Evolutionary conservation across 2,113 vertebrate genomes (phyloP), one percentile per base, ranked within the genome.

Genomic region (Cranoglanis bouderius): DNA sequence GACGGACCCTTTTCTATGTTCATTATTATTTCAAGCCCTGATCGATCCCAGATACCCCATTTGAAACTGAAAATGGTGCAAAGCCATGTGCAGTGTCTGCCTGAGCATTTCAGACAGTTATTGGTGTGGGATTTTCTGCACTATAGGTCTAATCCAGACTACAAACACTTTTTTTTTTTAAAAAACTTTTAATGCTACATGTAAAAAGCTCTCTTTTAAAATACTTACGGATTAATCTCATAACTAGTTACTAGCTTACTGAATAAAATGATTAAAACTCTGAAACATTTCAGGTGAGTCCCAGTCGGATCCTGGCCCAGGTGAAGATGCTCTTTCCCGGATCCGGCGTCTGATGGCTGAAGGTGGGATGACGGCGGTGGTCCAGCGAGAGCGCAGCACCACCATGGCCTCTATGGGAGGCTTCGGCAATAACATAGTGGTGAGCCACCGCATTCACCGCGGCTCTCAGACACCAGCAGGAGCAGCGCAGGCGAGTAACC

Each of bases 321-420:
- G 97, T 0, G 98, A 99, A 70, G 97, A 99, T 32, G 98, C 98
- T 21, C 95, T 99, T 92, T 97, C 97, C 0, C 95, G 98, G 26
- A 98, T 99, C 94, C 98, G 98, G 51, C 96, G 98, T 67, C 96
- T 99, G 88, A 99, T 99, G 90, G 97, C 98, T 0, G 98, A 99
- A 90, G 98, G 98, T 0, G 98, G 98, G 10, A 99, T 99, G 98
- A 99, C 98, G 0, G 98, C 98, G 0, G 98, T 99, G 94, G 98
- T 99, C 13, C 98, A 99, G 94, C 95, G 98, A 70, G 98, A 99
- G 93, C 98, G 98, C 96, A 99, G 98, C 95, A 99, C 98, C 93
- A 99, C 98, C 89, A 99, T 98, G 97, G 98, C 98, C 0, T 99
- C 98, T 82, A 99, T 99, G 98, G 98, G 98, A 0, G 98, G 98